These are phyloP conservation scores for cat (Felis catus) DNA, from an alignment of 2,113 vertebrate species.

Conservation along the genomic window F.catus_Fca126_mat1.0 CM031426.1:38475001-38475500, in stretches of 20 bases:
- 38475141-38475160: background rate
- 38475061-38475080: background rate
- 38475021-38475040: background rate
- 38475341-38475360: background rate
- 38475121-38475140: background rate
- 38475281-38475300: background rate
- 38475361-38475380: background rate
- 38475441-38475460: background rate
- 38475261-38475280: background rate
- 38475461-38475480: background rate
- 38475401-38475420: background rate
- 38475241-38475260: background rate
- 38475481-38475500: background rate
- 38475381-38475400: background rate
- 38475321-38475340: background rate
- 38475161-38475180: background rate
- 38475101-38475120: background rate
- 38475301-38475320: background rate
- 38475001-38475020: background rate
- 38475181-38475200: background rate
- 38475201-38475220: background rate
- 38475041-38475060: background rate
- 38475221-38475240: background rate
- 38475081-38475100: background rate
- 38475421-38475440: background rate